Conservation (phyloP, 2,113 vertebrate genomes). For the Gasterosteus nipponicus region DNA sequence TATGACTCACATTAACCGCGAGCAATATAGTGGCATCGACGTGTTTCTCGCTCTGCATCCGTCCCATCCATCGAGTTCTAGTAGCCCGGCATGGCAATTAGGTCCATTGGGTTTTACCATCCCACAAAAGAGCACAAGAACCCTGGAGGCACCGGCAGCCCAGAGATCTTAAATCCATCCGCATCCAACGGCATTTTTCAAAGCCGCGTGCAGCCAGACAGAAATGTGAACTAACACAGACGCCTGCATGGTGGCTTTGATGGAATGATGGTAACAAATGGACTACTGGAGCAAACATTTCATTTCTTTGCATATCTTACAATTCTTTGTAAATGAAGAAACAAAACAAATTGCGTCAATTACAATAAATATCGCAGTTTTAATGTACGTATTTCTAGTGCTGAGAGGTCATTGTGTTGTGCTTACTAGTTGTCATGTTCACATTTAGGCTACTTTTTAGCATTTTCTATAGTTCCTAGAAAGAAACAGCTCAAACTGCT, state of each 20-base stretch:
- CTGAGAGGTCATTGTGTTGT: constrained; percentile 4
- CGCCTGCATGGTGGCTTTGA: constrained; percentile 44
- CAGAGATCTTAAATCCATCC: constrained; percentile 22
- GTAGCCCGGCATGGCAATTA: not conserved
- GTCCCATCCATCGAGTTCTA: not conserved
- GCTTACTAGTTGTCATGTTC: constrained; percentile 12
- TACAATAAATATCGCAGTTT: constrained; percentile 28
- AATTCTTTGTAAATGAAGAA: constrained; percentile 37
- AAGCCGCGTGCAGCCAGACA: constrained; percentile 11
- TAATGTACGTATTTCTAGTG: not conserved
- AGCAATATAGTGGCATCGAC: not conserved
- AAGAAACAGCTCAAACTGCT: not conserved
- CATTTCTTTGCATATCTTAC: constrained; percentile 39
- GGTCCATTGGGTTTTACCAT: not conserved
- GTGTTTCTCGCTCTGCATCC: not conserved
- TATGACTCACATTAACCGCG: not conserved
- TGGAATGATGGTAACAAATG: constrained; percentile 42
- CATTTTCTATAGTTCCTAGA: not conserved
- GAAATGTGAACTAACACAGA: constrained; percentile 55
- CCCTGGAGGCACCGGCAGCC: not conserved
- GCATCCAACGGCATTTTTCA: constrained; percentile 28
- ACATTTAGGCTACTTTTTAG: not conserved
- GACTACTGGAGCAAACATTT: constrained; percentile 29
- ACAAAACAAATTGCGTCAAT: constrained; percentile 25
- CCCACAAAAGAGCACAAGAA: not conserved